Base-by-base conservation (phyloP, 2,113 vertebrate species). In the Cygnus buccinator region DNA sequence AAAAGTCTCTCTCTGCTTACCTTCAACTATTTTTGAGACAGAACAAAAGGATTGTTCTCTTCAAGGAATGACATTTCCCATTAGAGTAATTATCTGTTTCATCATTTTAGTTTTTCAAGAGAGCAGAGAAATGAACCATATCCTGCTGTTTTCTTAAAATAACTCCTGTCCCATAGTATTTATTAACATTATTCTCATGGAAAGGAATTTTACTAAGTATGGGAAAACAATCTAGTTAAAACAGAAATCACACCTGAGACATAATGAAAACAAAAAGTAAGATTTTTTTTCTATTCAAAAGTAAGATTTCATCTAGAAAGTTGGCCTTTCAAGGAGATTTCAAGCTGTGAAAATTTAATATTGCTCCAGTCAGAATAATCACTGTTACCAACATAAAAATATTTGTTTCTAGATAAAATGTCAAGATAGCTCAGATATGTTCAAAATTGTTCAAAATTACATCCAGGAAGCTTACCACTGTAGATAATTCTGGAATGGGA, bases 381-480 rank as follows among this genome's bases (percentile, higher is more conserved):
- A 31, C 19, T 35, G 7, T 25, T 50, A 39, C 16, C 6, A 20
- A 18, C 13, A 46, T 31, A 3, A 59, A 66, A 54, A 55, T 9
- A 11, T 3, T 4, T 9, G 5, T 31, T 71, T 77, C 41, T 54
- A 15, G 10, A 19, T 68, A 4, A 76, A 61, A 65, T 9, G 6
- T 63, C 28, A 13, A 1, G 0, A 6, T 46, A 0, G 1, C 20
- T 62, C 33, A 66, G 7, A 61, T 57, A 65, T 73, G 2, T 77
- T 61, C n/a, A 77, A 59, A 58, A 22, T 6, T 25, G 2, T 7
- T 71, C 10, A 52, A 48, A 79, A 78, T 48, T 44, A 12, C 10
- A 39, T 26, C 16, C 6, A 1, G 43, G 13, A 70, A 44, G 3
- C 0, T 81, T 62, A 25, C 46, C 13, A 17, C 37, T 16, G 10